phyloP scores from a whole-genome alignment of 2,888 invertebrate genomes.

The Agonopterix alstromeriana region DNA sequence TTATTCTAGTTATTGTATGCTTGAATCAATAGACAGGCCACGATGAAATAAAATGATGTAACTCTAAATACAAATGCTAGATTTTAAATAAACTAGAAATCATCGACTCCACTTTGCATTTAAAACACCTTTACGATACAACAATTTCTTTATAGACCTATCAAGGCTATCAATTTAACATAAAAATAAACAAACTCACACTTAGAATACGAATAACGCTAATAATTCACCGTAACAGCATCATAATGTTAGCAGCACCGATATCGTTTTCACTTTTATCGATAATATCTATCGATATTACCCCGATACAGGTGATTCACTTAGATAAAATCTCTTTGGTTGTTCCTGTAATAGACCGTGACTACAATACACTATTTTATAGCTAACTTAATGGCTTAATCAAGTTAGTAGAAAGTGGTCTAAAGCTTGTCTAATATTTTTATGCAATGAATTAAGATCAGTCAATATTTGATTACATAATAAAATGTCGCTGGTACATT shows the following conservation, averaged over 20 bases:
- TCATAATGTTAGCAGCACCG: conserved; percentile 13
- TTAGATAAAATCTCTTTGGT: conserved; percentile 34
- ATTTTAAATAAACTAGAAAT: no score
- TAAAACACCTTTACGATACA: no score
- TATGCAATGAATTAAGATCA: conserved; percentile 35
- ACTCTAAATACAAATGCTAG: no score
- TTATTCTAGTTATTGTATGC: no score
- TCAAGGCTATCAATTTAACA: no score
- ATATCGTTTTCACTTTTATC: conserved; percentile 55
- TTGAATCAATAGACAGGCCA: no score
- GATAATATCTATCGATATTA: conserved; percentile 47
- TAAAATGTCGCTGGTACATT: neutral
- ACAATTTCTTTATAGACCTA: no score
- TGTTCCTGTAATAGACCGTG: conserved; percentile 34
- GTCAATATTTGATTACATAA: conserved; percentile 24
- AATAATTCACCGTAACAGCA: conserved; percentile 21
- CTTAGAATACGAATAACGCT: neutral
- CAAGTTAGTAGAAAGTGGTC: conserved; percentile 55
- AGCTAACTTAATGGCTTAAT: conserved; percentile 54
- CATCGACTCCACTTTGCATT: no score
- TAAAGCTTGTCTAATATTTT: conserved; percentile 30
- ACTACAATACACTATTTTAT: conserved; percentile 56
- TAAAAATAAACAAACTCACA: no score
- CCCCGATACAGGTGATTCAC: conserved; percentile 46
- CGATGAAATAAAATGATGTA: no score